Evolutionary conservation across 2,797 vertebrate species (phyloP), one percentile per base, ranked within the genome.

Genomic region (Simalia tracyae): DNA sequence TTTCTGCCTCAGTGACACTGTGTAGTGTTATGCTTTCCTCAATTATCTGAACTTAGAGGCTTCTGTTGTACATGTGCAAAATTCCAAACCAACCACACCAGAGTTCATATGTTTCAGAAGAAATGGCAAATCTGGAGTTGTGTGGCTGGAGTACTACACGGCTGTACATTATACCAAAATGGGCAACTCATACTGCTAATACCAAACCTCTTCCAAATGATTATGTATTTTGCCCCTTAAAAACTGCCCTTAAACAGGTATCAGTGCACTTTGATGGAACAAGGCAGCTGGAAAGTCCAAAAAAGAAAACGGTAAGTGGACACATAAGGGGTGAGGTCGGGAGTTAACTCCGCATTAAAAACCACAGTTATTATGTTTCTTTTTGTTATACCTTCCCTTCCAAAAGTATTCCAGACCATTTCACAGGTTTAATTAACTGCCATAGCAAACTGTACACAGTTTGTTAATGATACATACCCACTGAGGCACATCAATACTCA

Each of bases 371-470:
- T 86, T 89, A 60, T 60, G 88, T 81, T 57, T 72, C 31, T 19
- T 86, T 93, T 76, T 86, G 81, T 91, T 91, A 91, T 89, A 84
- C n/a, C 84, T 89, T 89, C n/a, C 81, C 57, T 89, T 91, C 76
- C 57, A 63, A 93, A 92, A 89, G 81, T 89, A 91, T 86, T 91
- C 87, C 90, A 64, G 87, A 89, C 46, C 57, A 91, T 91, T 91
- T 93, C 63, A 91, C 46, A 76, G 64, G 59, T 54, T 86, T 93
- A 91, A 93, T 91, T 93, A 72, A 76, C 57, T 91, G 90, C 66
- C 63, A 81, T 86, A 91, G 61, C 90, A 93, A 89, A 91, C 87
- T 76, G 84, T 92, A 90, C 89, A 90, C 88, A 92, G 57, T 76
- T 59, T 36, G 50, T 5, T 60, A 89, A 92, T 91, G 81, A 91